Evolutionary conservation across 2,888 invertebrate species (phyloP).

Genomic region (Trachelus iudaicus): DNA sequence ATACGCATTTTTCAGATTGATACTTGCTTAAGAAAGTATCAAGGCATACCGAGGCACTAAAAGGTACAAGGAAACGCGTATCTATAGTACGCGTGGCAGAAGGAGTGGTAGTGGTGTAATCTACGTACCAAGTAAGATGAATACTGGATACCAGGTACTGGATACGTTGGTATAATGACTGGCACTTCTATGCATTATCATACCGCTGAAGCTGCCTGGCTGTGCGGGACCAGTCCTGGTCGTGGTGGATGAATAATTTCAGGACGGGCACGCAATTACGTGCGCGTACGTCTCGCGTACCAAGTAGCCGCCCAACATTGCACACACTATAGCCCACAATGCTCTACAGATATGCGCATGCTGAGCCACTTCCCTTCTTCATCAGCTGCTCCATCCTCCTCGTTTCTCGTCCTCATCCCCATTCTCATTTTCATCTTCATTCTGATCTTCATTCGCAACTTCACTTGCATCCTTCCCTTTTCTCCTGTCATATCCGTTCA

Average conservation of each 20-base stretch:
- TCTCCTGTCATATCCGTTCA: slow-evolving; percentile 1
- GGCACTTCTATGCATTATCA: slow-evolving; percentile 66
- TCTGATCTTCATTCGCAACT: slow-evolving; percentile 17
- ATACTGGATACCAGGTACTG: slow-evolving; percentile 24
- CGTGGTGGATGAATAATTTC: slow-evolving; percentile 65
- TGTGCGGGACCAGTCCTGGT: slow-evolving; percentile 48
- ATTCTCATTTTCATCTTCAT: slow-evolving; percentile 26
- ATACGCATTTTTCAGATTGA: neutral
- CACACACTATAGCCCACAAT: slow-evolving; percentile 15
- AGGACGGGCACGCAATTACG: slow-evolving; percentile 65
- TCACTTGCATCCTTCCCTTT: neutral
- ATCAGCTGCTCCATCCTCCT: slow-evolving; percentile 8
- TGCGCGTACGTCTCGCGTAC: slow-evolving; percentile 64
- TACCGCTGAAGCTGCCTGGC: slow-evolving; percentile 47
- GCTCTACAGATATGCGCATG: neutral
- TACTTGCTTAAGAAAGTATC: neutral
- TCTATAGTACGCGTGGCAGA: neutral
- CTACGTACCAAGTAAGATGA: slow-evolving; percentile 45
- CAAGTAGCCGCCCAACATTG: slow-evolving; percentile 57
- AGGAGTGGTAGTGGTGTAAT: slow-evolving; percentile 48
- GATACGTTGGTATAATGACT: slow-evolving; percentile 59
- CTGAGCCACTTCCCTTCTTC: neutral
- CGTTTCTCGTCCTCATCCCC: slow-evolving; percentile 8
- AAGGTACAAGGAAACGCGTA: neutral
- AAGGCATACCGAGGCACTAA: neutral